A percentile compares a stretch with the other conserved stretches of the same genome.
Evolutionary conservation across 2,113 vertebrate genomes (phyloP).

Genomic region (Seriola dumerili): DNA sequence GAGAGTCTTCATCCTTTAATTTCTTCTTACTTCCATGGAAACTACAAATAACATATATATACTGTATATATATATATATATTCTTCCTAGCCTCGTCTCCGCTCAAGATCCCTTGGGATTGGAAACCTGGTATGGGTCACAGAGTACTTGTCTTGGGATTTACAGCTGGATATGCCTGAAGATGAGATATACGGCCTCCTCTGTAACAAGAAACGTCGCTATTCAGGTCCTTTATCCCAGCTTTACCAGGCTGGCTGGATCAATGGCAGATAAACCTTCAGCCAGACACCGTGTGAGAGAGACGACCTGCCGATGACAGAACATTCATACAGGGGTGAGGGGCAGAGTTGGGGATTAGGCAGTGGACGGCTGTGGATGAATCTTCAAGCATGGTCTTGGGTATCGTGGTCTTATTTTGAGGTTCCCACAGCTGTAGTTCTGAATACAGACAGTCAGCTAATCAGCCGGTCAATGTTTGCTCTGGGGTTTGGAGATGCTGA

Average conservation of each 20-base stretch:
- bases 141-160: constrained; percentile 11
- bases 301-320: constrained; percentile 3
- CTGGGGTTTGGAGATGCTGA: too few relatives aligned
- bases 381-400: too few relatives aligned
- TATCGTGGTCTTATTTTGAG: constrained; percentile 3
- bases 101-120: background rate
- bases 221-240: constrained; percentile 25
- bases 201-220: background rate
- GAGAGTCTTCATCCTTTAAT: background rate
- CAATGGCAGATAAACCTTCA: constrained; percentile 28
- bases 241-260: constrained; percentile 22
- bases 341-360: background rate
- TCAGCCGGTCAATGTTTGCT: too few relatives aligned
- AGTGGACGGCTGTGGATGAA: background rate
- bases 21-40: too few relatives aligned
- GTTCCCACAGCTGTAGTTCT: background rate
- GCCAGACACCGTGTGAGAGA: background rate
- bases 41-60: too few relatives aligned
- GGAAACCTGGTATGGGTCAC: background rate
- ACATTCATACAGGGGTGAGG: background rate
- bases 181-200: background rate
- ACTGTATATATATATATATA: too few relatives aligned
- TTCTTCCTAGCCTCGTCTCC: background rate
- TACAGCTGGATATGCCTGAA: constrained; percentile 26
- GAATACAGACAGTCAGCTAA: background rate